These are phyloP conservation scores for Cylas formicarius DNA, from an alignment of 1,140 invertebrate genomes.

Conservation along the genomic window DNA sequence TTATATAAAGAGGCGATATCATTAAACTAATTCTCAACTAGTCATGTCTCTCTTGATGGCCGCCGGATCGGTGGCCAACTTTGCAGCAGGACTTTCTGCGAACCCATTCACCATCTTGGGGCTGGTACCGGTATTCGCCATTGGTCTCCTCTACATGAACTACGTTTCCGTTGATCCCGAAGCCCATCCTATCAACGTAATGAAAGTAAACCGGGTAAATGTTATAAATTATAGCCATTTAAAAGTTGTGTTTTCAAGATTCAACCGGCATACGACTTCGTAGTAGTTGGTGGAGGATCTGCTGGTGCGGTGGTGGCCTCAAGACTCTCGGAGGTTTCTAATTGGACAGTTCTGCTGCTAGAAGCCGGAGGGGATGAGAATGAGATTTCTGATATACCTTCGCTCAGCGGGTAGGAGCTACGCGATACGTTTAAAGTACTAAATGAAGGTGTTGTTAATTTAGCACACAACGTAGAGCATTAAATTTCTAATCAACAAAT, in stretches of 20 bases:
- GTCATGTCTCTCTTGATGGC: constrained; percentile 27
- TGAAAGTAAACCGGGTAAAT: constrained; percentile 51
- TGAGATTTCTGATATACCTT: constrained; percentile 70
- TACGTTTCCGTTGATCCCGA: constrained; percentile 78
- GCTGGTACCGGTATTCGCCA: constrained; percentile 69
- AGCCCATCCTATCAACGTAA: constrained; percentile 61
- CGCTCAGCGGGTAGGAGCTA: constrained; percentile 57
- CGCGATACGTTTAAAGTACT: too few relatives aligned
- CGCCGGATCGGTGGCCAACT: constrained; percentile 27
- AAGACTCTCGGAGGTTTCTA: constrained; percentile 69
- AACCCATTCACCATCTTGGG: constrained; percentile 56
- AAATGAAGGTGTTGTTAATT: too few relatives aligned
- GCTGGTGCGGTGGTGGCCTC: constrained; percentile 90
- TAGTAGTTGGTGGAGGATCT: constrained; percentile 83
- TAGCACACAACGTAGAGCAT: too few relatives aligned
- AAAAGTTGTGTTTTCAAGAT: constrained; percentile 48
- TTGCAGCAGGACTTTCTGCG: constrained; percentile 31
- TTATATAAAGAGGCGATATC: background rate
- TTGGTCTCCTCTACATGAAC: constrained; percentile 71
- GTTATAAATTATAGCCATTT: constrained; percentile 3
- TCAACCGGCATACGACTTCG: constrained; percentile 69
- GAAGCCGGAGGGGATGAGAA: constrained; percentile 80
- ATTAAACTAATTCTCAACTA: too few relatives aligned
- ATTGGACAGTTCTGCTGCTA: constrained; percentile 73
- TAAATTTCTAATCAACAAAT: too few relatives aligned